phyloP scores from a whole-genome alignment of 2,113 vertebrate genomes.

The Labeo rohita region DNA sequence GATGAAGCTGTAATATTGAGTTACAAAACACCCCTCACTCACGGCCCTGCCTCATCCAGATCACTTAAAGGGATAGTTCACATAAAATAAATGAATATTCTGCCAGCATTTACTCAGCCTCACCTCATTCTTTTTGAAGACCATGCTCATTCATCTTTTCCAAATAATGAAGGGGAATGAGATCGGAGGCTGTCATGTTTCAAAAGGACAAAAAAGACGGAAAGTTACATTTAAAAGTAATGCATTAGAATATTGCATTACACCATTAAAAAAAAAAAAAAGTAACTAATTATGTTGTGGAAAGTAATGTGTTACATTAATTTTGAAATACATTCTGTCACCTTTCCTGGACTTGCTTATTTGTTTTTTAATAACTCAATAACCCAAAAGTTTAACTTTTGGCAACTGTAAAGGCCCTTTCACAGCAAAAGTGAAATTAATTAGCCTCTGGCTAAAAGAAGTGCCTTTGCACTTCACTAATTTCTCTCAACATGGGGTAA shows the following conservation, averaged over 20 bases:
- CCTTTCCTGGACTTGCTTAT: neutral
- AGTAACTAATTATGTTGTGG: no score
- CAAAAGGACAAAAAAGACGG: neutral
- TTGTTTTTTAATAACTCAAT: neutral
- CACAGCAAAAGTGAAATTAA: no score
- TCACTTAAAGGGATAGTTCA: constrained; percentile 43
- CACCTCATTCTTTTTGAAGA: neutral
- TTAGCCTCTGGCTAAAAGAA: no score
- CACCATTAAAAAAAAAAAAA: no score
- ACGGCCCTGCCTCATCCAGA: constrained; percentile 12
- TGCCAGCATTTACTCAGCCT: neutral
- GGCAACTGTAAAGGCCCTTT: no score
- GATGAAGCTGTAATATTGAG: constrained; percentile 28
- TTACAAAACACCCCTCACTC: constrained; percentile 47
- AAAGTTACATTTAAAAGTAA: neutral
- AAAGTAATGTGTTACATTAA: neutral
- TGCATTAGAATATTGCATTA: neutral
- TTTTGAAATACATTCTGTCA: neutral
- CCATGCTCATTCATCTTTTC: neutral
- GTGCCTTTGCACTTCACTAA: no score
- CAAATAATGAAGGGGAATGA: neutral
- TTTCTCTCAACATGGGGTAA: no score
- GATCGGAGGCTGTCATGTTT: neutral
- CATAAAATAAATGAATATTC: neutral
- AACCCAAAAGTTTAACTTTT: no score